These are phyloP conservation scores for Brachypteracias leptosomus DNA, from an alignment of 2,113 vertebrate species.

Conservation along the genomic window DNA sequence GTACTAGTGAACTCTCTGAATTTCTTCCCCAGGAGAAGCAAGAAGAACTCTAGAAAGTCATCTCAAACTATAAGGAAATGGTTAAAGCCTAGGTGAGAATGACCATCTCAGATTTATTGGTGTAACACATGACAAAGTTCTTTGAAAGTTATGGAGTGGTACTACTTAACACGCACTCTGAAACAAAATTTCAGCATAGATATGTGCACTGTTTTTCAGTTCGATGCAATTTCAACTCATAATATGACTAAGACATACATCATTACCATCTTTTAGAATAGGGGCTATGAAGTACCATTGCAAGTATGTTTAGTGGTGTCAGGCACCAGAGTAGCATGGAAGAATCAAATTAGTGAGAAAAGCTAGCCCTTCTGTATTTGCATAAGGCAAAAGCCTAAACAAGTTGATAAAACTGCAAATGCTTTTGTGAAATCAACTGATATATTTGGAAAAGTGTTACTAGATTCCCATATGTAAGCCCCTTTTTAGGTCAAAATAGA, in stretches of 20 bases:
- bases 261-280: not conserved
- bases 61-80: not conserved
- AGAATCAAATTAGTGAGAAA: not conserved
- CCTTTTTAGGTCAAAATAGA: not conserved
- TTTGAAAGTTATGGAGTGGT: not conserved
- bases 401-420: not conserved
- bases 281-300: not conserved
- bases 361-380: not conserved
- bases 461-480: not conserved
- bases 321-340: not conserved
- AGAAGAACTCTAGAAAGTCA: not conserved
- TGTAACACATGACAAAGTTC: not conserved
- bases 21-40: constrained; percentile 5
- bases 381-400: not conserved
- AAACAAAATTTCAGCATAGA: not conserved
- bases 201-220: not conserved
- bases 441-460: not conserved
- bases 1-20: not conserved
- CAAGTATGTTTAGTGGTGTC: not conserved
- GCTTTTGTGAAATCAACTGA: not conserved
- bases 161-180: not conserved
- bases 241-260: not conserved
- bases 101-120: not conserved
- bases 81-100: constrained; percentile 18
- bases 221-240: not conserved